Base-by-base conservation (phyloP, 2,888 invertebrate genomes). In the Athripsodes cinereus region DNA sequence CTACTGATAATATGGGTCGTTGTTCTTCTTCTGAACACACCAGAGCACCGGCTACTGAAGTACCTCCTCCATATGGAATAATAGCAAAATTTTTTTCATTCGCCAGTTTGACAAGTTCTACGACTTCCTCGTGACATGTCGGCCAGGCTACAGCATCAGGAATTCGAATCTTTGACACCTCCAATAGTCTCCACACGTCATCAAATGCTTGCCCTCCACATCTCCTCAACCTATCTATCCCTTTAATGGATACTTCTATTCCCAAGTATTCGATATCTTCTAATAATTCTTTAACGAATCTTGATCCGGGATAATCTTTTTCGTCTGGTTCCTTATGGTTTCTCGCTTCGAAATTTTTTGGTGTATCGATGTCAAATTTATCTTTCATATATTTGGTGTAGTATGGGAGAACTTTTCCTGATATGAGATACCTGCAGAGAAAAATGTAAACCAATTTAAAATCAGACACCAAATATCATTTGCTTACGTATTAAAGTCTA, bases 141-240 rank as follows among this genome's bases (percentile, higher is more conserved):
- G 97, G 97, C 97, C 97, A 99, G 1, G 93, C 79, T 0, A 98
- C 90, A 13, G 96, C 72, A 69, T 99, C 99, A 2, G 97, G 97
- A 69, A 98, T 91, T 66, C 96, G 81, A 72, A 67, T 88, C 57
- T 84, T 81, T 67, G 92, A 90, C 50, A 71, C 75, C 60, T 92
- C 89, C 67, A 92, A 80, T 55, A 97, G 72, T 13, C 81, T 79
- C 65, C 87, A 87, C 62, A 99, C 90, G 69, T 98, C 98, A 65
- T 91, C 86, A 52, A 98, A 74, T 0, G 96, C 93, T 72, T 97
- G 96, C 0, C 96, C 96, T 71, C 96, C 96, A 1, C 93, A 88
- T 61, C 96, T 80, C 64, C 93, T 84, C 59, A 96, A 74, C 46
- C 97, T 79, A 69, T 96, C 88, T 50, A 84, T 76, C 13, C 83